Evolutionary conservation across 2,888 invertebrate genomes (phyloP).

Genomic region (Cataglyphis albicans): DNA sequence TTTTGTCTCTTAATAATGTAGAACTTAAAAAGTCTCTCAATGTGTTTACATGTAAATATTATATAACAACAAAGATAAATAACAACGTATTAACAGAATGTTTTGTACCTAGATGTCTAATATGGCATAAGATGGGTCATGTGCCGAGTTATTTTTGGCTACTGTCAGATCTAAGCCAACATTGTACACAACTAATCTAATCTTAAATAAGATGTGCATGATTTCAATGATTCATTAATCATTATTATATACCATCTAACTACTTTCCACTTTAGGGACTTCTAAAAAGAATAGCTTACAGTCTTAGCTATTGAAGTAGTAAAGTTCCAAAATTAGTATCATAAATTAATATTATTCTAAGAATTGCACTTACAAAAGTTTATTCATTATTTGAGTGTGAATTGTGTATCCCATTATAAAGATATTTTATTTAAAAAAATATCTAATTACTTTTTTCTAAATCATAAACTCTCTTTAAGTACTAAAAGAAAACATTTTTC

Average conservation of each 20-base stretch:
- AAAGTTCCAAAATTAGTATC: constrained; percentile 11
- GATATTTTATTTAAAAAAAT: constrained; percentile 36
- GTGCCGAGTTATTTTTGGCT: constrained; percentile 81
- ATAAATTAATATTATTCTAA: constrained; percentile 69
- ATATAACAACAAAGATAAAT: constrained; percentile 80
- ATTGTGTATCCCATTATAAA: constrained; percentile 40
- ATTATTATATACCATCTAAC: constrained; percentile 78
- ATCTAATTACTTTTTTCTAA: neutral
- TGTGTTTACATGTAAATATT: constrained; percentile 76
- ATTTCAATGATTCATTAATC: constrained; percentile 75
- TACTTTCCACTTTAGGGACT: constrained; percentile 79
- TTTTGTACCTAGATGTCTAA: constrained; percentile 75
- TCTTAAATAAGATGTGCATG: constrained; percentile 78
- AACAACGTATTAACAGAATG: constrained; percentile 79
- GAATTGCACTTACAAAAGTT: constrained; percentile 61
- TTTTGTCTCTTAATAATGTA: constrained; percentile 60
- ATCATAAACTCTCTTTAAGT: constrained; percentile 35
- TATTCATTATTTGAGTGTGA: neutral
- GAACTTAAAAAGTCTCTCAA: constrained; percentile 71
- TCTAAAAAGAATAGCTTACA: constrained; percentile 75
- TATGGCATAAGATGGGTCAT: constrained; percentile 80
- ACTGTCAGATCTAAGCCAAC: constrained; percentile 82
- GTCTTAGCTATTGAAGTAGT: constrained; percentile 35
- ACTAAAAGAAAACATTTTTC: constrained; percentile 4
- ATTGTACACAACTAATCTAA: constrained; percentile 78